Percentiles rank a stretch among this genome's conserved stretches.
phyloP scores from a whole-genome alignment of 2,113 vertebrate genomes.

The Cyprinodon brontotheroides region DNA sequence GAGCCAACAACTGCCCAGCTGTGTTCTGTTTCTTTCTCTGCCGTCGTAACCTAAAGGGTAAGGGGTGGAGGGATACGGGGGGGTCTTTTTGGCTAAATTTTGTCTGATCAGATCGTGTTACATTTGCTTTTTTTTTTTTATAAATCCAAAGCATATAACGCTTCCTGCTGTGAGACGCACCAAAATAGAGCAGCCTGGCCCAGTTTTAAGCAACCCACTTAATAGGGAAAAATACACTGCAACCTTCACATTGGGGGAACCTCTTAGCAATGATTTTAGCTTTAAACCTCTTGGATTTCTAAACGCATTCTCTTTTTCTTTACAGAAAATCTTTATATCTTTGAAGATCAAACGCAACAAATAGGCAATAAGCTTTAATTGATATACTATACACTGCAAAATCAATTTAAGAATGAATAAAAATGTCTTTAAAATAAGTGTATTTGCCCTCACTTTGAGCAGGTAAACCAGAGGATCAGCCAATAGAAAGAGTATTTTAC shows the following conservation, averaged over 20 bases:
- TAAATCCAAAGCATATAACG: slow-evolving; percentile 26
- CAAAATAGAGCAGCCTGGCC: slow-evolving; percentile 64
- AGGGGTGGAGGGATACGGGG: neutral
- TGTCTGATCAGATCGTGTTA: slow-evolving; percentile 29
- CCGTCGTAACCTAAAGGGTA: neutral
- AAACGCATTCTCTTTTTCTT: neutral
- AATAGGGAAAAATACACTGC: slow-evolving; percentile 34
- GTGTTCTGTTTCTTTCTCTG: neutral
- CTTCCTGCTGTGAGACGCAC: slow-evolving; percentile 29
- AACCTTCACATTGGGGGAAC: slow-evolving; percentile 55
- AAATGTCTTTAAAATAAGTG: no score
- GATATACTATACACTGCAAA: no score
- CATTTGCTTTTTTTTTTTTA: slow-evolving; percentile 9
- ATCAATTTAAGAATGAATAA: no score
- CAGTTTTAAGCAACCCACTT: slow-evolving; percentile 64
- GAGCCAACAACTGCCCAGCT: slow-evolving; percentile 1
- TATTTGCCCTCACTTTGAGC: no score
- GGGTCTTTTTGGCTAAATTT: slow-evolving; percentile 6
- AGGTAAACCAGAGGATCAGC: no score
- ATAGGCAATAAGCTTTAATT: no score
- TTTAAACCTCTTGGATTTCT: neutral
- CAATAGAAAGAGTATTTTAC: no score
- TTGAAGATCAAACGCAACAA: no score
- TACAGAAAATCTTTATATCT: no score
- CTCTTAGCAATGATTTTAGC: neutral